Conservation (phyloP, 2,113 vertebrate species). For the Naja naja region DNA sequence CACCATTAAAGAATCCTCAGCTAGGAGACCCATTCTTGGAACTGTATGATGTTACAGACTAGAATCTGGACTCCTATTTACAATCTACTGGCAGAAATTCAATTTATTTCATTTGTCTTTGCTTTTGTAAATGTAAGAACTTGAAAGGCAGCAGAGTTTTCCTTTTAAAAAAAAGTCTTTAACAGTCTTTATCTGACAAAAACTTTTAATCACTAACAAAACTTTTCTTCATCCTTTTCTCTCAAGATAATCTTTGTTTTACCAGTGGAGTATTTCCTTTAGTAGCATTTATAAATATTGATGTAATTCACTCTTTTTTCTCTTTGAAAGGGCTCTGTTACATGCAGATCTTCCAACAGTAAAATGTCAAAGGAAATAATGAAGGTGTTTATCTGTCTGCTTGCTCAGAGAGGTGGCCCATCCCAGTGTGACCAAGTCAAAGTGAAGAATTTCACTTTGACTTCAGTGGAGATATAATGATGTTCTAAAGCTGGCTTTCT, state of each 20-base stretch:
- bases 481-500: neutral
- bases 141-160: neutral
- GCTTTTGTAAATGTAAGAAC: neutral
- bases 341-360: neutral
- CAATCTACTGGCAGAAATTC: neutral
- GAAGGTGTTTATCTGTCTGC: neutral
- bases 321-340: neutral
- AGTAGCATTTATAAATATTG: neutral
- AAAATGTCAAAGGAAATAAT: neutral
- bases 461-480: neutral
- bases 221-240: neutral
- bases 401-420: neutral
- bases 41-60: neutral
- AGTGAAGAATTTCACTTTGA: neutral
- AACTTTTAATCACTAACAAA: neutral
- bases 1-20: slow-evolving; percentile 1
- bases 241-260: neutral
- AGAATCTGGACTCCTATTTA: neutral
- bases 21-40: neutral
- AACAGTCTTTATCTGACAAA: neutral
- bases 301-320: neutral
- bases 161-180: neutral
- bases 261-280: neutral
- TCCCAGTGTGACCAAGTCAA: neutral
- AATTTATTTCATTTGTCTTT: slow-evolving; percentile 1